Conservation (phyloP, 2,888 invertebrate genomes). For the Synergus gifuensis region DNA sequence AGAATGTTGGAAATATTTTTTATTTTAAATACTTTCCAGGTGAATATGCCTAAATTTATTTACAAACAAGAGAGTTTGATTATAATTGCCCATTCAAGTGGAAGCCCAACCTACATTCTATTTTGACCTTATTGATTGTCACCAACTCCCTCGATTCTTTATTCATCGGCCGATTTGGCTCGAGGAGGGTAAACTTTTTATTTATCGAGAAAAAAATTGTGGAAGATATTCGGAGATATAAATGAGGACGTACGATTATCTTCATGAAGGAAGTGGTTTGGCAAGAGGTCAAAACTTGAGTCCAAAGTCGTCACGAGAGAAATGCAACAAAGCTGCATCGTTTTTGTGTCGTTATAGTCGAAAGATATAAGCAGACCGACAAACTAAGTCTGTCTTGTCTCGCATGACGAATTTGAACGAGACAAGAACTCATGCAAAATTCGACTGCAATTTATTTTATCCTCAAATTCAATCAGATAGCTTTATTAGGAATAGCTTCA, state of each 20-base stretch:
- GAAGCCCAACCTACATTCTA: neutral
- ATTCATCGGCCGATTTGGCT: neutral
- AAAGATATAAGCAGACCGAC: neutral
- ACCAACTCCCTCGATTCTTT: neutral
- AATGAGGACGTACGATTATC: neutral
- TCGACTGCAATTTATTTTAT: neutral
- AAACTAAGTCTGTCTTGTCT: neutral
- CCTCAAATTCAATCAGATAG: too few species aligned
- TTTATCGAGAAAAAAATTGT: neutral
- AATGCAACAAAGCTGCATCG: constrained; percentile 3
- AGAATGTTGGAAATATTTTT: too few species aligned
- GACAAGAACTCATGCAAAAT: neutral
- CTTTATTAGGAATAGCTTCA: too few species aligned
- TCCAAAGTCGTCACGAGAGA: neutral
- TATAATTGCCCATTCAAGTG: too few species aligned
- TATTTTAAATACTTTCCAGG: too few species aligned
- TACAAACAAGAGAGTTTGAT: too few species aligned
- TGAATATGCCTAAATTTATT: too few species aligned
- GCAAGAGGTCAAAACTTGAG: neutral
- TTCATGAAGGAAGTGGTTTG: neutral
- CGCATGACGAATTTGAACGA: neutral
- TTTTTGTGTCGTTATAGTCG: neutral
- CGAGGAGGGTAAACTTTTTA: neutral
- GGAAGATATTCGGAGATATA: neutral
- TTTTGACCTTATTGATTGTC: neutral